Evolutionary conservation across 1,140 invertebrate genomes (phyloP).

Genomic region (Scaptomyza montana): DNA sequence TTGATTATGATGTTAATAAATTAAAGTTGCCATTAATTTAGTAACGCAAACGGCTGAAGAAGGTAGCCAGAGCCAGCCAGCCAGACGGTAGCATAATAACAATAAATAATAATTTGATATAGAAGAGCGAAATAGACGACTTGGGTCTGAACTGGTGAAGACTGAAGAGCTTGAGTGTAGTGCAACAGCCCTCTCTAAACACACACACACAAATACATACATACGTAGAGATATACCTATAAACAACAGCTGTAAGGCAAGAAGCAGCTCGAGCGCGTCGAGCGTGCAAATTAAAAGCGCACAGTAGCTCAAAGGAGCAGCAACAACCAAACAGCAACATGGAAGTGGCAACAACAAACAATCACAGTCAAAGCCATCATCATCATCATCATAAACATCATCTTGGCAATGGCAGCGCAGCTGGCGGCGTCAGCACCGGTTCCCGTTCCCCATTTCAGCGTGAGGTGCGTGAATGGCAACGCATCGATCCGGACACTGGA

Average conservation of each 20-base stretch:
- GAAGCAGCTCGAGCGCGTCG: conserved; percentile 67
- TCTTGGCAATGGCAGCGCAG: conserved; percentile 26
- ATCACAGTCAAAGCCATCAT: conserved; percentile 74
- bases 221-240: neutral
- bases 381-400: conserved; percentile 65
- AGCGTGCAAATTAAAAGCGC: conserved; percentile 82
- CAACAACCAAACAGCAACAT: conserved; percentile 58
- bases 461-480: conserved; percentile 84
- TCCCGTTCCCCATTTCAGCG: conserved; percentile 80
- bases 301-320: conserved; percentile 68
- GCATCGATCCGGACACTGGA: conserved; percentile 83
- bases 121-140: conserved; percentile 59
- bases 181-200: conserved; percentile 36
- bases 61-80: conserved; percentile 1
- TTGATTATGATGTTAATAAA: conserved; percentile 83
- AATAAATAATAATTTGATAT: conserved; percentile 82
- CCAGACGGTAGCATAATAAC: conserved; percentile 71
- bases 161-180: conserved; percentile 12
- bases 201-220: conserved; percentile 24
- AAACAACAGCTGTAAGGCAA: conserved; percentile 8
- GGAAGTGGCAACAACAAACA: conserved; percentile 82
- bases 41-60: conserved; percentile 62
- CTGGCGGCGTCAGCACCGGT: conserved; percentile 33
- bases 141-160: conserved; percentile 20
- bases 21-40: conserved; percentile 83